Conservation (phyloP, 2,888 invertebrate species). For the Aromia moschata region DNA sequence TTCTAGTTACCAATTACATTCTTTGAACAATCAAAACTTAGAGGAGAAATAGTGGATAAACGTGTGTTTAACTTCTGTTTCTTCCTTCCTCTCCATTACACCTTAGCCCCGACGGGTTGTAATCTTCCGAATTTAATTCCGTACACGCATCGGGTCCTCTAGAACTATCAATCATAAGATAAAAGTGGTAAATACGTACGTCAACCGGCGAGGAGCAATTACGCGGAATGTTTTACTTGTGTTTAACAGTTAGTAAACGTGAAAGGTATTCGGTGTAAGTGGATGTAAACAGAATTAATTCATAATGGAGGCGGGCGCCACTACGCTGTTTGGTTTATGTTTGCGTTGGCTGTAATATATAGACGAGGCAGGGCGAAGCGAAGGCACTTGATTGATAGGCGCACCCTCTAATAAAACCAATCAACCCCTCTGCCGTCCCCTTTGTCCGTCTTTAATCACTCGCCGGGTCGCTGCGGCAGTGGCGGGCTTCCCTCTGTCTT, state of each 20-base stretch:
- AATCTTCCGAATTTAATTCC: slow-evolving; percentile 33
- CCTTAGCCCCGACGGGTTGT: too few relatives aligned
- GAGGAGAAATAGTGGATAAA: too few relatives aligned
- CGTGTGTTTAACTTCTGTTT: too few relatives aligned
- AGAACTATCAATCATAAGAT: slow-evolving; percentile 37
- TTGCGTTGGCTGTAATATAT: slow-evolving; percentile 41
- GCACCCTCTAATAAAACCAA: slow-evolving; percentile 52
- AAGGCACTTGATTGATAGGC: slow-evolving; percentile 53
- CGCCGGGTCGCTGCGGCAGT: slow-evolving; percentile 36
- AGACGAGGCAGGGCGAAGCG: slow-evolving; percentile 32
- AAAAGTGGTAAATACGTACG: slow-evolving; percentile 39
- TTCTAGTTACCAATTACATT: too few relatives aligned
- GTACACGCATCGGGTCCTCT: slow-evolving; percentile 29
- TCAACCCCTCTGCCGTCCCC: slow-evolving; percentile 44
- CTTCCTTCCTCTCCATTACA: too few relatives aligned
- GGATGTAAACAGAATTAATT: slow-evolving; percentile 50
- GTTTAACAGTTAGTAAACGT: slow-evolving; percentile 45
- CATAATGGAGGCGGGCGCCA: slow-evolving; percentile 45
- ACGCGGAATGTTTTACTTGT: slow-evolving; percentile 47
- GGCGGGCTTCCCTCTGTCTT: not conserved
- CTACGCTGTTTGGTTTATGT: slow-evolving; percentile 42
- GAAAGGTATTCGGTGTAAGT: slow-evolving; percentile 50
- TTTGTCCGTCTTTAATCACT: slow-evolving; percentile 50
- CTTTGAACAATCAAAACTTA: too few relatives aligned
- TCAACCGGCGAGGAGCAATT: slow-evolving; percentile 40